Evolutionary conservation across 2,888 invertebrate species (phyloP), one percentile per base, ranked within the genome.

Genomic region (Cremastobaeus sp.): DNA sequence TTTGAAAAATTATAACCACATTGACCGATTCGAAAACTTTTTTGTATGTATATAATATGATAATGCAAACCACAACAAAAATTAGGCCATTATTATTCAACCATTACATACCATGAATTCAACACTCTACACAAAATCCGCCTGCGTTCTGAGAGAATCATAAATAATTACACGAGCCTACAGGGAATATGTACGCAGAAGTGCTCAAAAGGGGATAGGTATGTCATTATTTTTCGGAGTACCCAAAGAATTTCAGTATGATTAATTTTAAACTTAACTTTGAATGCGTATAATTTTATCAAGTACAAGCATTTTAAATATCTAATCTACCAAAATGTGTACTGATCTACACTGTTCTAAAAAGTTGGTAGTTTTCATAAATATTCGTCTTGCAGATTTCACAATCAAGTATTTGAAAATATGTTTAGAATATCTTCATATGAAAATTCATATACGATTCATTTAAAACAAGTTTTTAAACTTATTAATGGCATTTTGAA

Each of bases 61-160:
- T n/a, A n/a, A 15, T 50, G 12, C 34, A 30, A 43, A 52, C 34
- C 28, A 9, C 50, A 20, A 25, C 43, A 52, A 54, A 69, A 39
- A 54, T 69, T 69, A 48, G 47, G 37, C n/a, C n/a, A n/a, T n/a
- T n/a, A n/a, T n/a, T n/a, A 55, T 54, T 62, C 62, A 47, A 62
- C 34, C 28, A 83, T 84, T 81, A 79, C 76, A 75, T 81, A 77
- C 80, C 9, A 54, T 81, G 81, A 80, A 83, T 81, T 76, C 82
- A 82, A 84, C 83, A 85, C 84, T 83, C 81, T 71, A 64, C 71
- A 74, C 76, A 79, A 72, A 78, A 81, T 83, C 83, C 84, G 82
- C 83, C 82, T 83, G 83, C 83, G 85, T 85, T 86, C 85, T 86
- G 85, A 85, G 81, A 83, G 82, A 81, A 83, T 84, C 80, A 84